These are phyloP conservation scores for Aphelenchoides bicaudatus DNA, from an alignment of 2,888 invertebrate genomes.

Conservation along the genomic window DNA sequence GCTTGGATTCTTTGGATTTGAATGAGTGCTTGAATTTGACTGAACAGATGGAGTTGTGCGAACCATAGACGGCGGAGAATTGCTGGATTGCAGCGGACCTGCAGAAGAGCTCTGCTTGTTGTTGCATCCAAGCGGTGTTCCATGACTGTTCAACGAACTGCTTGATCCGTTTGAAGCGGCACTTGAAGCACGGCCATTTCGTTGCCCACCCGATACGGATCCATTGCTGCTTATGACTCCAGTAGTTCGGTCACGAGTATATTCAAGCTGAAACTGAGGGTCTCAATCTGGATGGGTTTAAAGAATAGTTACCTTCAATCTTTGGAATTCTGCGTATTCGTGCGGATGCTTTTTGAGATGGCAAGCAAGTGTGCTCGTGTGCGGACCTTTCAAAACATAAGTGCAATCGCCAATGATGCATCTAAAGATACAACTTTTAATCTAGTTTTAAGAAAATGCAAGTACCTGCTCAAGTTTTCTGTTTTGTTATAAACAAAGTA, in stretches of 20 bases:
- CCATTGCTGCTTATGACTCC: conserved; percentile 11
- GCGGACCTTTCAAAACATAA: conserved; percentile 58
- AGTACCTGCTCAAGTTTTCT: conserved; percentile 53
- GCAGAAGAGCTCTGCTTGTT: not conserved
- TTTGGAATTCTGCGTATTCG: conserved; percentile 58
- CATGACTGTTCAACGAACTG: conserved; percentile 11
- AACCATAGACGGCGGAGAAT: not conserved
- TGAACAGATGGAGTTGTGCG: not conserved
- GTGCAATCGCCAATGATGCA: conserved; percentile 59
- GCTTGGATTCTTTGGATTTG: not conserved
- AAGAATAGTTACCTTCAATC: conserved; percentile 45
- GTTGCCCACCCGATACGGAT: conserved; percentile 17
- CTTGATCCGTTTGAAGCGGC: conserved; percentile 11
- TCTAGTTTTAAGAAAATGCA: conserved; percentile 4
- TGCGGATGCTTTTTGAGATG: conserved; percentile 57
- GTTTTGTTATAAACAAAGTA: conserved; percentile 59
- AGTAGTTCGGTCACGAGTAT: conserved; percentile 37
- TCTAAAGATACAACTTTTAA: too few species aligned
- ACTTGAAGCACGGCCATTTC: conserved; percentile 18
- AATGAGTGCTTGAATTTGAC: conserved; percentile 4
- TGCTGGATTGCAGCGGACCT: not conserved
- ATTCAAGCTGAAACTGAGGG: conserved; percentile 34
- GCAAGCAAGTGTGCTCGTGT: conserved; percentile 57
- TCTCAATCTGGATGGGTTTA: conserved; percentile 10
- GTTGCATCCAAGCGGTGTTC: not conserved